These are phyloP conservation scores for Dilophus febrilis DNA, from an alignment of 2,888 invertebrate genomes.

Conservation along the genomic window DNA sequence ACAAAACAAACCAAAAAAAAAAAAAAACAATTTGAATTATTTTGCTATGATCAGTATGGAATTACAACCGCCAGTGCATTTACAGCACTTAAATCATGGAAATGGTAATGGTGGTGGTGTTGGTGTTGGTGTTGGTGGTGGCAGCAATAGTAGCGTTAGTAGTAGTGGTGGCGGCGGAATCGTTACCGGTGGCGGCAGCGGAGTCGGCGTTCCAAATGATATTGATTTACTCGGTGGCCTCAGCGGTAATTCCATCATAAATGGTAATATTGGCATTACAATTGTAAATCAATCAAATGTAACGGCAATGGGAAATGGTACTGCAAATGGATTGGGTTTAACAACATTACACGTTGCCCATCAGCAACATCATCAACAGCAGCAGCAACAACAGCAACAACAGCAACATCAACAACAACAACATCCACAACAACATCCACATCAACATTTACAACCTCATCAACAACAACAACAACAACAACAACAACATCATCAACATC, in stretches of 20 bases:
- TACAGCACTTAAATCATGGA: conserved; percentile 22
- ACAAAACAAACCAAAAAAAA: no score
- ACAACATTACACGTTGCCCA: conserved; percentile 12
- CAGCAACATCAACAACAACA: background rate
- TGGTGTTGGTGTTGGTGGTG: no score
- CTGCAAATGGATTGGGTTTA: conserved; percentile 6
- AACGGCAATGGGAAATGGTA: background rate
- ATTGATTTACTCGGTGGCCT: no score
- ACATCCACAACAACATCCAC: conserved; percentile 12
- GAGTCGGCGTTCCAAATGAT: no score
- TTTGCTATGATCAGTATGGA: conserved; percentile 26
- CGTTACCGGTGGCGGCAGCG: no score
- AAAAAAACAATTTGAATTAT: no score
- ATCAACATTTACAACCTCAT: conserved; percentile 17
- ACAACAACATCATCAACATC: conserved; percentile 8
- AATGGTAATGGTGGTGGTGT: conserved; percentile 5
- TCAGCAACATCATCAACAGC: conserved; percentile 12
- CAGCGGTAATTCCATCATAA: no score
- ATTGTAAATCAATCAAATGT: no score
- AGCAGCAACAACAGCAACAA: conserved; percentile 11
- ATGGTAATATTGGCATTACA: no score
- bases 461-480: conserved; percentile 15
- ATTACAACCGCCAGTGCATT: conserved; percentile 23
- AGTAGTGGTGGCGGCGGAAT: no score
- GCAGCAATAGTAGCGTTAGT: no score